phyloP scores from a whole-genome alignment of 2,113 vertebrate genomes.

The Cephalophus harveyi region DNA sequence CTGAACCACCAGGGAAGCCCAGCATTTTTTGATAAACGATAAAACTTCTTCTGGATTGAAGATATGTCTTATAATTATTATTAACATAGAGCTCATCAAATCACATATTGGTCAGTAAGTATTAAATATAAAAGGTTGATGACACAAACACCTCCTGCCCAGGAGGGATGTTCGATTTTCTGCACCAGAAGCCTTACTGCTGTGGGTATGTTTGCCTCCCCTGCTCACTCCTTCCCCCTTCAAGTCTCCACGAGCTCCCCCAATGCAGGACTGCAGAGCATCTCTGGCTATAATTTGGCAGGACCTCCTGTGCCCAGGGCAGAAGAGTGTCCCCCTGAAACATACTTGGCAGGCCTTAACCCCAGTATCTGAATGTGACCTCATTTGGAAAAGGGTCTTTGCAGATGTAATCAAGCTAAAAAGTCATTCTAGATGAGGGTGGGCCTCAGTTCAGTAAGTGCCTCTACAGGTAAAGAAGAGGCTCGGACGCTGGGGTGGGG shows the following conservation, averaged over 20 bases:
- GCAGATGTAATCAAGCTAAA: background rate
- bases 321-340: background rate
- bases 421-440: background rate
- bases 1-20: background rate
- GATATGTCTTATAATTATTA: background rate
- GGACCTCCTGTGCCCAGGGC: background rate
- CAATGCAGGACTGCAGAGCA: background rate
- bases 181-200: background rate
- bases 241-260: rapidly evolving
- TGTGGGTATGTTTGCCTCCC: background rate
- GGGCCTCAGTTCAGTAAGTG: background rate
- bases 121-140: background rate
- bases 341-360: background rate
- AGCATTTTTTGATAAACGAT: background rate
- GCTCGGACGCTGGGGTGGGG: background rate
- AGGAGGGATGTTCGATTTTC: background rate
- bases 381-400: background rate
- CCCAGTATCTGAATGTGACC: background rate
- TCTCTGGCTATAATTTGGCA: background rate
- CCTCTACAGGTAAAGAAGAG: background rate
- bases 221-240: background rate
- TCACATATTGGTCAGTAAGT: background rate
- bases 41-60: background rate
- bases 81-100: background rate
- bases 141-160: too few species aligned